A percentile compares a stretch with the other conserved stretches of the same genome.
These are phyloP conservation scores for Phataginus tricuspis DNA, from an alignment of 2,797 vertebrate genomes.

Conservation along the genomic window DNA sequence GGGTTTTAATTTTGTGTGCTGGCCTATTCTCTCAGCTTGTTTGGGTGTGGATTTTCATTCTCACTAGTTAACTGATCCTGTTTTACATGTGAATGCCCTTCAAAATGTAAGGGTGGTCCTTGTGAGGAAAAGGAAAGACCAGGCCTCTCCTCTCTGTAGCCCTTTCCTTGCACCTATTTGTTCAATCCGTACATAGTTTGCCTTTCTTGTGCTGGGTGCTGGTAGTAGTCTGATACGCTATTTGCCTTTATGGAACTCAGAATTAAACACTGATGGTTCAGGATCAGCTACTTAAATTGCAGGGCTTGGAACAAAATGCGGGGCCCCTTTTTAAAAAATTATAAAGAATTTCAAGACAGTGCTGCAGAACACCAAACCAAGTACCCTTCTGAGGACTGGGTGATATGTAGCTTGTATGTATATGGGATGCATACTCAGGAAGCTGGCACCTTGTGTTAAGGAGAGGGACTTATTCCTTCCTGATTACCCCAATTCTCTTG, in stretches of 20 bases:
- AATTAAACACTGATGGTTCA: background rate
- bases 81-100: background rate
- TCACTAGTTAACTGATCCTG: background rate
- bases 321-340: background rate
- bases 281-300: background rate
- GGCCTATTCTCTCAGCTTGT: background rate
- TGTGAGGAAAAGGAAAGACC: background rate
- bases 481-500: background rate
- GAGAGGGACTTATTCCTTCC: background rate
- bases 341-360: background rate
- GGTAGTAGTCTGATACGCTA: background rate
- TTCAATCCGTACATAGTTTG: background rate
- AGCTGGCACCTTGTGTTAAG: background rate
- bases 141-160: background rate
- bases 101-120: background rate
- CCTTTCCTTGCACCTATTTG: background rate
- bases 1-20: background rate
- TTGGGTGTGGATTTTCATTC: conserved; percentile 9
- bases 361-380: background rate
- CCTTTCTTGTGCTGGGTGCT: background rate
- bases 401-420: background rate
- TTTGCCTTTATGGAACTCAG: background rate
- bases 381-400: background rate
- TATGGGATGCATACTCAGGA: background rate
- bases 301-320: background rate